A percentile compares a stretch with the other conserved stretches of the same genome.
Evolutionary conservation across 2,113 vertebrate genomes (phyloP).

Genomic region (Thunnus maccoyii): DNA sequence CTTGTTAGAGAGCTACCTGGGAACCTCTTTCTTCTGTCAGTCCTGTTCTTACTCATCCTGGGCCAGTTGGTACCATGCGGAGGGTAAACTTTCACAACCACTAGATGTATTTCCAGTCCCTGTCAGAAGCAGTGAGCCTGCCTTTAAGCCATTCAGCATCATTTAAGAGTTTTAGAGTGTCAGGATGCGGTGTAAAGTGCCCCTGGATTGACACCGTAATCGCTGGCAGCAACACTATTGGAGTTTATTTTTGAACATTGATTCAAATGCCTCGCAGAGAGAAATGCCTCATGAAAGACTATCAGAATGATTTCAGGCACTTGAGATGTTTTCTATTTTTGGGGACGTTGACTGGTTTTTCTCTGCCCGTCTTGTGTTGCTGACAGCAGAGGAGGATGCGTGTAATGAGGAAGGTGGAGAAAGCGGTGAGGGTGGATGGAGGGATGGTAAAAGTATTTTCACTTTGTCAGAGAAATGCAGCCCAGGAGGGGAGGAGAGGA

Average conservation of each 20-base stretch:
- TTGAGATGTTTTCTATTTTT: slow-evolving; percentile 78
- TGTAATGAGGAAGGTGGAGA: slow-evolving; percentile 58
- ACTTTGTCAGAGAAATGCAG: slow-evolving; percentile 60
- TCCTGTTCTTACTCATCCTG: slow-evolving; percentile 43
- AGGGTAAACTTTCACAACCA: slow-evolving; percentile 35
- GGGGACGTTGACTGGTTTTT: slow-evolving; percentile 56
- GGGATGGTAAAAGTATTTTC: slow-evolving; percentile 46
- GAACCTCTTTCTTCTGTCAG: slow-evolving; percentile 65
- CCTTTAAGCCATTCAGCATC: slow-evolving; percentile 58
- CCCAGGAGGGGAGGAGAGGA: slow-evolving; percentile 15
- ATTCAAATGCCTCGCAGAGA: slow-evolving; percentile 60
- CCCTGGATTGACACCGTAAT: slow-evolving; percentile 60
- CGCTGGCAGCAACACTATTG: slow-evolving; percentile 46
- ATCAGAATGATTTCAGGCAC: slow-evolving; percentile 69
- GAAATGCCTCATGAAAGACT: slow-evolving; percentile 72
- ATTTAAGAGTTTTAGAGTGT: slow-evolving; percentile 57
- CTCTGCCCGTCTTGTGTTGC: slow-evolving; percentile 54
- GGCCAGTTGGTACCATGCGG: slow-evolving; percentile 38
- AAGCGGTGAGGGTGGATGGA: slow-evolving; percentile 19
- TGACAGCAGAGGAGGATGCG: slow-evolving; percentile 64
- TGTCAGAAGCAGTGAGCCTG: slow-evolving; percentile 40
- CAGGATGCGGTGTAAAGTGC: slow-evolving; percentile 51
- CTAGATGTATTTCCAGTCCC: slow-evolving; percentile 38
- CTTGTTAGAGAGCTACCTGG: slow-evolving; percentile 75
- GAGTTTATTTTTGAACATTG: slow-evolving; percentile 73